A percentile compares a stretch with the other conserved stretches of the same genome.
phyloP scores from a whole-genome alignment of 2,113 vertebrate species.

The Corythaixoides concolor region DNA sequence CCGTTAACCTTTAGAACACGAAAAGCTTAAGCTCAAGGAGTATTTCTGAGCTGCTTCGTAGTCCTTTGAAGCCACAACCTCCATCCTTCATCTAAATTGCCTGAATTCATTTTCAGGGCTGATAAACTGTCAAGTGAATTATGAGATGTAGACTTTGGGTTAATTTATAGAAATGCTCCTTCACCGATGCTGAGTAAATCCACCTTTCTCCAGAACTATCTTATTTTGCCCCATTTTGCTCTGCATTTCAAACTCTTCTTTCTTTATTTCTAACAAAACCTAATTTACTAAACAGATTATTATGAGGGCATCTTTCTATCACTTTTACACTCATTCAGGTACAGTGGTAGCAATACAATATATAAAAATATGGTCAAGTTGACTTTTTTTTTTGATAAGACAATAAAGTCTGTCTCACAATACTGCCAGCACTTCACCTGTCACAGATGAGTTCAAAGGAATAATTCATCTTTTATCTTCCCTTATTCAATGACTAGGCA shows the following conservation, averaged over 20 bases:
- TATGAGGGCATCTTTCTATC: neutral
- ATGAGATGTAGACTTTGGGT: slow-evolving; percentile 21
- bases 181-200: slow-evolving; percentile 17
- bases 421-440: neutral
- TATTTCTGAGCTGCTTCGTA: slow-evolving; percentile 13
- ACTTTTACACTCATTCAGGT: neutral
- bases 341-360: neutral
- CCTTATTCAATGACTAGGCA: neutral
- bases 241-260: neutral
- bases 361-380: neutral
- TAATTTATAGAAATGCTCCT: slow-evolving; percentile 59
- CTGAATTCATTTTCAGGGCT: slow-evolving; percentile 61
- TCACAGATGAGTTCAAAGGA: slow-evolving; percentile 36
- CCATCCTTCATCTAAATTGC: slow-evolving; percentile 67
- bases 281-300: neutral
- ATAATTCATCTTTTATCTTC: slow-evolving; percentile 26
- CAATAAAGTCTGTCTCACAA: neutral
- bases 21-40: slow-evolving; percentile 37
- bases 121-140: slow-evolving; percentile 66
- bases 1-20: slow-evolving; percentile 61
- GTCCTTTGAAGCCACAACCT: slow-evolving; percentile 28
- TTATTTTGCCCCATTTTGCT: neutral
- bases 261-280: neutral
- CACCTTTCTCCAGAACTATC: slow-evolving; percentile 15
- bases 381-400: neutral